Base-by-base conservation (phyloP, 2,113 vertebrate genomes). In the Turdus rufiventris region DNA sequence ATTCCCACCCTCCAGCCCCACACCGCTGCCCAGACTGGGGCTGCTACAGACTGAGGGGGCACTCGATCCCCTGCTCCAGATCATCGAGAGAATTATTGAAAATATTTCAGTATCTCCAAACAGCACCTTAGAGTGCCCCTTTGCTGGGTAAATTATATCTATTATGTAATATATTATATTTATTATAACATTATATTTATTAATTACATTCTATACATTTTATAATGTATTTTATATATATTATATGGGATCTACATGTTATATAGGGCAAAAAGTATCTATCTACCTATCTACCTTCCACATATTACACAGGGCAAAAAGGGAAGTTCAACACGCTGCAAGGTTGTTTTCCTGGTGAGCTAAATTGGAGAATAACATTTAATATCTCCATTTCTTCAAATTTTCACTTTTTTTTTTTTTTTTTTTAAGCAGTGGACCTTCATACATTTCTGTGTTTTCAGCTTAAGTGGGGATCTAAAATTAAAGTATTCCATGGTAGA, bases 41-140 rank as follows among this genome's bases (percentile, higher is more conserved):
- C n/a, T n/a, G n/a, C n/a, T n/a, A n/a, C 9, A 45, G 47, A 53
- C 28, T 33, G 38, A 28, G 14, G 33, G 6, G 45, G 10, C 28
- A 28, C 14, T 53, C 14, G 14, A 60, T 51, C 9, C 18, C 38
- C 36, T 76, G 45, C 53, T 86, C 33, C 38, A 45, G 11, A 38
- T 7, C 1, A 0, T 15, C 0, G 0, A 45, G 45, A 23, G 23
- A 68, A 48, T n/a, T 40, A 75, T 0, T 83, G 40, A 83, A 72
- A 79, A 54, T 21, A 40, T 60, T 80, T 72, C 48, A 42, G 11
- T 43, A 47, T 47, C 40, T 70, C 50, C 45, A 20, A 51, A 56
- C 7, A 72, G 10, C 24, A 48, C 28, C 45, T 24, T 40, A 2
- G 56, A 82, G 36, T 40, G 28, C 13, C 70, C 47, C 66, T 91